These are phyloP conservation scores for Nycticorax nycticorax DNA, from an alignment of 2,113 vertebrate genomes.

Conservation along the genomic window DNA sequence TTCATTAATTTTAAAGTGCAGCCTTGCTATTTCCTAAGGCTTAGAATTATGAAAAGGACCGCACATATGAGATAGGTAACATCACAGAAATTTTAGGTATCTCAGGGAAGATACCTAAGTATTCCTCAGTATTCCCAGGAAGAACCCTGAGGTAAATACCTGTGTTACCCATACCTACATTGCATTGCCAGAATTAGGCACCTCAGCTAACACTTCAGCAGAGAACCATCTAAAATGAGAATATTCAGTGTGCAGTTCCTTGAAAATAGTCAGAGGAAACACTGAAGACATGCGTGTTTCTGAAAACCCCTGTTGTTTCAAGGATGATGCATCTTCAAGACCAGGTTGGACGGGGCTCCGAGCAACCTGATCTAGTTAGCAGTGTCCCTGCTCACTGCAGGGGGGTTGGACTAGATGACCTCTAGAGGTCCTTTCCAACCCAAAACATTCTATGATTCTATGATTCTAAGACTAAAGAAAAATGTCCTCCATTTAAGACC, in stretches of 20 bases:
- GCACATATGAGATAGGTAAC: not conserved
- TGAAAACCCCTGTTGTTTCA: not conserved
- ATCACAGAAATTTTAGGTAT: not conserved
- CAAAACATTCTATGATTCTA: too few species aligned
- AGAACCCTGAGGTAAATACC: not conserved
- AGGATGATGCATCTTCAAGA: not conserved
- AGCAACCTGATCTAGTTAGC: too few species aligned
- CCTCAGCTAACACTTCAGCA: not conserved
- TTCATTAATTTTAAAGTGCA: not conserved
- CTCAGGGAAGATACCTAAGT: too few species aligned
- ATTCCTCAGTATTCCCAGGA: not conserved
- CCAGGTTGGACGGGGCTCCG: too few species aligned
- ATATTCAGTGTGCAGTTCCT: not conserved
- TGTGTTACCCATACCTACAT: not conserved
- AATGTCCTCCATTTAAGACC: not conserved
- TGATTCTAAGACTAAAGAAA: not conserved
- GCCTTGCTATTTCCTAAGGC: not conserved
- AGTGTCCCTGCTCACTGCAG: too few species aligned
- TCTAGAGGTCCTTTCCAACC: too few species aligned
- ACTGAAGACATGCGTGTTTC: not conserved
- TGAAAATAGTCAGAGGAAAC: not conserved
- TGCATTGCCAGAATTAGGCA: not conserved
- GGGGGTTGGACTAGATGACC: too few species aligned
- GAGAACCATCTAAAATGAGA: not conserved
- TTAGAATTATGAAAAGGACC: not conserved